Evolutionary conservation across 2,797 vertebrate genomes (phyloP).

Genomic region (Melanitta fusca): DNA sequence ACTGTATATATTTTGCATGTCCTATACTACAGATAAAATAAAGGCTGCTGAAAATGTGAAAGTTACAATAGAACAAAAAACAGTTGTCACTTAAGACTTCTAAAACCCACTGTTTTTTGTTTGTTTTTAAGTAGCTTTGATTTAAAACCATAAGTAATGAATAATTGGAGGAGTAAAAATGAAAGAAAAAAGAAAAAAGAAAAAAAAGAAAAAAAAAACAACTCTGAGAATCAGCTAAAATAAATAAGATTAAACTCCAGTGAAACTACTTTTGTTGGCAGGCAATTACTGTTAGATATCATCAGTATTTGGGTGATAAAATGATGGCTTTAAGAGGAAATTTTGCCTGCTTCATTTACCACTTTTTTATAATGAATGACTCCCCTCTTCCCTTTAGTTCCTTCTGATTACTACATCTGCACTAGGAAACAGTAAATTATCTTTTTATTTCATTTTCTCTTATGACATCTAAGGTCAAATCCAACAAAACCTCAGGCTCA

Average conservation of each 20-base stretch:
- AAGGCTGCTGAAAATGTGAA: not conserved
- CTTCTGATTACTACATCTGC: conserved; percentile 2
- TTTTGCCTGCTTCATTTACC: not conserved
- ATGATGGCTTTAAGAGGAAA: not conserved
- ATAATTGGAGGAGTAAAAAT: not conserved
- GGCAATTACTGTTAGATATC: not conserved
- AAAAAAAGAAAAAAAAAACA: not conserved
- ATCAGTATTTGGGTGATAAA: not conserved
- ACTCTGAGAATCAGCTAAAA: not conserved
- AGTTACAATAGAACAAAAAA: not conserved
- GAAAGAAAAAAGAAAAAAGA: too few relatives aligned
- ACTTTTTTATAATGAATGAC: not conserved
- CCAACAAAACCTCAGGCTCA: not conserved
- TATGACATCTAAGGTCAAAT: conserved; percentile 7
- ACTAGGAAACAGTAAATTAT: not conserved
- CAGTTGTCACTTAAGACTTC: not conserved
- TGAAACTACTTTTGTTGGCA: not conserved
- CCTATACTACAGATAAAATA: not conserved
- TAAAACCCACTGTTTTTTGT: not conserved
- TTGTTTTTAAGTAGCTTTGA: not conserved
- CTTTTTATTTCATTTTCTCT: not conserved
- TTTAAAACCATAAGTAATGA: not conserved
- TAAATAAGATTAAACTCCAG: not conserved
- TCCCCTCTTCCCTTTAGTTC: not conserved
- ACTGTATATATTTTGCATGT: not conserved